Evolutionary conservation across 92 coral and sea anemone genomes (phyloP).

Genomic region (Muricea muricata): DNA sequence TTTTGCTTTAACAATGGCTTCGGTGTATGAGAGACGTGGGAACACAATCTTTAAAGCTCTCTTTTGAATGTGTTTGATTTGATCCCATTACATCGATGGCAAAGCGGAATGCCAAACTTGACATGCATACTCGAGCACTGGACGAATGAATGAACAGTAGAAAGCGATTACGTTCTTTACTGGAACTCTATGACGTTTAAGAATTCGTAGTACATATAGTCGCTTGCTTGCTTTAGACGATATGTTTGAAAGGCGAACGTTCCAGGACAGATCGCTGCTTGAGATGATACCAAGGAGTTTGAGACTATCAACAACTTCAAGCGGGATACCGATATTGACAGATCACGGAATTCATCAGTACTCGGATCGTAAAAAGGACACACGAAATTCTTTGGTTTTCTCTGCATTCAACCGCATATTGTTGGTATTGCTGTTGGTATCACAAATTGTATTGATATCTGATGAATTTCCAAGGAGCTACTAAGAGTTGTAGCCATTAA

Average conservation of each 20-base stretch:
- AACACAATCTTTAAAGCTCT: too few species aligned
- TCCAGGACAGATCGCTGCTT: constrained; percentile 28
- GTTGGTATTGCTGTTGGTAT: neutral
- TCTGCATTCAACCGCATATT: constrained; percentile 40
- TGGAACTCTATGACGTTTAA: constrained; percentile 32
- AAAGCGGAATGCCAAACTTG: constrained; percentile 34
- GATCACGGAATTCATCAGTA: neutral
- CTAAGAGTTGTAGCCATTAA: too few species aligned
- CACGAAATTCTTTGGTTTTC: constrained; percentile 39
- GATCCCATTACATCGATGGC: too few species aligned
- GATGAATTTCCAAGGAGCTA: too few species aligned
- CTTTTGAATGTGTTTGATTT: too few species aligned
- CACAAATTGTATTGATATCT: constrained; percentile 24
- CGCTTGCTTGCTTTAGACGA: constrained; percentile 47
- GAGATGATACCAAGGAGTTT: constrained; percentile 36
- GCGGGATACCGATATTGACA: constrained; percentile 17
- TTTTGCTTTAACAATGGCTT: too few species aligned
- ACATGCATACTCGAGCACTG: constrained; percentile 34
- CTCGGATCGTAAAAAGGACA: constrained; percentile 23
- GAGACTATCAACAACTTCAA: constrained; percentile 34
- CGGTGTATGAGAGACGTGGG: too few species aligned
- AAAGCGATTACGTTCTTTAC: constrained; percentile 14
- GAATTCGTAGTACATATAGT: constrained; percentile 26
- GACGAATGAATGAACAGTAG: constrained; percentile 29
- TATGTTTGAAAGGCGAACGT: constrained; percentile 26